phyloP scores from a whole-genome alignment of 1,140 invertebrate genomes.

The Drosophila funebris region DNA sequence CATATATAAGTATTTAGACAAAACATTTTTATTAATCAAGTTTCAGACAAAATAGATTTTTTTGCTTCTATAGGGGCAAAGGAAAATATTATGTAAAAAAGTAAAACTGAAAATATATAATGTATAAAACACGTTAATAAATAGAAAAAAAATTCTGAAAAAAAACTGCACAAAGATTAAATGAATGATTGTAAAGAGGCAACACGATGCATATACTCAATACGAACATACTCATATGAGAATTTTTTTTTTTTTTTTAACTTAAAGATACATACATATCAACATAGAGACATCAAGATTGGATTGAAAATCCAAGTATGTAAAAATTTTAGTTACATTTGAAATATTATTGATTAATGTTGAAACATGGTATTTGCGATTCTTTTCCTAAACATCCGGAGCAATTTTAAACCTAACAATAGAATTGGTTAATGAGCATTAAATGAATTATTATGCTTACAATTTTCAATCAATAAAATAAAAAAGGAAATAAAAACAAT shows the following conservation, averaged over 20 bases:
- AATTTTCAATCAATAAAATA: not conserved
- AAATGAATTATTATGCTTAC: not conserved
- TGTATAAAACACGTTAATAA: not conserved
- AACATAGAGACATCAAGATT: slow-evolving; percentile 49
- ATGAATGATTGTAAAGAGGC: not conserved
- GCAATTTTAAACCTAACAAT: slow-evolving; percentile 59
- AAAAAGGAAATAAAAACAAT: not conserved
- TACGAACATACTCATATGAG: slow-evolving; percentile 16
- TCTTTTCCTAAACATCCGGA: slow-evolving; percentile 49
- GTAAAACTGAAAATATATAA: too few species aligned
- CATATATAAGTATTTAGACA: too few species aligned
- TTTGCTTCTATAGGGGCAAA: too few species aligned
- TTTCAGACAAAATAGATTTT: too few species aligned
- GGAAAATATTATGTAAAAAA: too few species aligned
- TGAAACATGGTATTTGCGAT: slow-evolving; percentile 31
- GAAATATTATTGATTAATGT: slow-evolving; percentile 39
- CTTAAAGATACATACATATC: slow-evolving; percentile 17
- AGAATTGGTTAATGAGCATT: slow-evolving; percentile 40
- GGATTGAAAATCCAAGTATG: slow-evolving; percentile 34
- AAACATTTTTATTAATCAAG: too few species aligned
- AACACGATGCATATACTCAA: slow-evolving; percentile 31
- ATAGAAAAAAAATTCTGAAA: not conserved
- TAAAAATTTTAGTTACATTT: slow-evolving; percentile 53
- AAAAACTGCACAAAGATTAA: not conserved
- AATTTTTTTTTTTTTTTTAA: slow-evolving; percentile 6